A percentile compares a stretch with the other conserved stretches of the same genome.
phyloP scores from a whole-genome alignment of 2,888 invertebrate genomes.

The Clanis bilineata region DNA sequence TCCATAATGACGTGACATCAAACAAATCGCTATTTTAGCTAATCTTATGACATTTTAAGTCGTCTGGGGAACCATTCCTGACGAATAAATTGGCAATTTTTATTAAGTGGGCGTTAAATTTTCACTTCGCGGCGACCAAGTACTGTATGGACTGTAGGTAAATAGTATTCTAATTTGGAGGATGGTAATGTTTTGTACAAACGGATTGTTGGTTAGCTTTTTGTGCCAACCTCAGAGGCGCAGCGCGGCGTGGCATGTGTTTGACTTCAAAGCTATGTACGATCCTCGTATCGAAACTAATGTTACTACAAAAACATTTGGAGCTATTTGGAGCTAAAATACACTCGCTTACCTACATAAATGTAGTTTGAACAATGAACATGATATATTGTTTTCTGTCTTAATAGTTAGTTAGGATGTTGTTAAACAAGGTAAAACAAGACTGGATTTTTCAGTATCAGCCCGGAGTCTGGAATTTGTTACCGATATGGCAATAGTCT shows the following conservation, averaged over 20 bases:
- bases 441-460: no score
- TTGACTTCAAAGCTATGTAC: neutral
- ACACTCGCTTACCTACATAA: neutral
- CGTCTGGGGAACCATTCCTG: conserved; percentile 32
- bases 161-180: neutral
- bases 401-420: no score
- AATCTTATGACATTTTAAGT: conserved; percentile 41
- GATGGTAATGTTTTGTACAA: neutral
- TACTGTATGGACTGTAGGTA: neutral
- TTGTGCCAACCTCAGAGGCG: neutral
- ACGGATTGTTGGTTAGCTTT: neutral
- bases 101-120: conserved; percentile 23
- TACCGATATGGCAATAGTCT: no score
- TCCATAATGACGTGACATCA: conserved; percentile 43
- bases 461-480: no score
- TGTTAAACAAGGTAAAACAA: no score
- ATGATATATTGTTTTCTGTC: no score
- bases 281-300: neutral
- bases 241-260: neutral
- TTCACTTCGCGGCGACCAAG: neutral
- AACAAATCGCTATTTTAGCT: conserved; percentile 43
- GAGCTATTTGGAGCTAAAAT: neutral
- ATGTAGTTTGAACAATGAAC: no score
- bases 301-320: neutral
- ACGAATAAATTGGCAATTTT: conserved; percentile 21